These are phyloP conservation scores for Crotalus tigris DNA, from an alignment of 2,113 vertebrate species.

Conservation along the genomic window DNA sequence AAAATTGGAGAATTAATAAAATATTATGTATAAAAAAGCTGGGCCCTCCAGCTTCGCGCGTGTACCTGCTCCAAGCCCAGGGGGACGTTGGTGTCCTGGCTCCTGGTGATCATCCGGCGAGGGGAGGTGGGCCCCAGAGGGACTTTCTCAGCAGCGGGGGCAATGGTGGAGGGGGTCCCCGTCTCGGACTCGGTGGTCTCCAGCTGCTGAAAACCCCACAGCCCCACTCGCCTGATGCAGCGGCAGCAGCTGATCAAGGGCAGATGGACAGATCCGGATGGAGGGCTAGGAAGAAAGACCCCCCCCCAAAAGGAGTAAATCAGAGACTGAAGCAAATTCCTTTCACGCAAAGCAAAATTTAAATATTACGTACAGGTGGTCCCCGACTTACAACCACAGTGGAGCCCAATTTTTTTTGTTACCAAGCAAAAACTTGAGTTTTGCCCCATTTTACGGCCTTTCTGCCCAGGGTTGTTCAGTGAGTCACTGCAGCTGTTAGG, in stretches of 20 bases:
- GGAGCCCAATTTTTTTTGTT: too few relatives aligned
- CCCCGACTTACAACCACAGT: too few relatives aligned
- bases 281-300: constrained; percentile 60
- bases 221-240: constrained; percentile 89
- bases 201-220: constrained; percentile 91
- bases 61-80: constrained; percentile 76
- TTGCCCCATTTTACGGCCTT: too few relatives aligned
- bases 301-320: accelerated
- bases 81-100: constrained; percentile 75
- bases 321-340: background rate
- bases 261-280: constrained; percentile 70
- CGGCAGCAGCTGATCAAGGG: constrained; percentile 83
- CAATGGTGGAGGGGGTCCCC: constrained; percentile 51
- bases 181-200: constrained; percentile 67
- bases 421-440: too few relatives aligned
- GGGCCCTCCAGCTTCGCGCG: accelerated
- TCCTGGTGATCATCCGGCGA: constrained; percentile 85
- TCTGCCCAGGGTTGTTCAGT: accelerated
- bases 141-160: constrained; percentile 47
- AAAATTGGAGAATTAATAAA: too few relatives aligned
- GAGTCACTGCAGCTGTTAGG: too few relatives aligned
- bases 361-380: too few relatives aligned
- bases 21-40: too few relatives aligned
- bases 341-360: background rate
- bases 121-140: constrained; percentile 70